phyloP scores from a whole-genome alignment of 2,888 invertebrate species.

The Lochmaea crataegi region DNA sequence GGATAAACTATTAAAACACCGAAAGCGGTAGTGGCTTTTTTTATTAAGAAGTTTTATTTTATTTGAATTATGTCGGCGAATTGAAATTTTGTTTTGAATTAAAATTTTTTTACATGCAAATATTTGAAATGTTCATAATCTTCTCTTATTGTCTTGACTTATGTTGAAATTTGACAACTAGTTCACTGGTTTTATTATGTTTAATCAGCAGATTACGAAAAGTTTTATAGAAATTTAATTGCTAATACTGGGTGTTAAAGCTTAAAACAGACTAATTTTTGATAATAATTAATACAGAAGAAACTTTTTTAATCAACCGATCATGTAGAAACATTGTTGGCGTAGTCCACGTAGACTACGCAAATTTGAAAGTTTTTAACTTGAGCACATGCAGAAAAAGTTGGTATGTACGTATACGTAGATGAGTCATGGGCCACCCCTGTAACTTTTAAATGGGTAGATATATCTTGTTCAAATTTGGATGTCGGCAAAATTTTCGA shows the following conservation, averaged over 20 bases:
- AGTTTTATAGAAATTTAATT: background rate
- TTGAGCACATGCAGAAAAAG: too few species aligned
- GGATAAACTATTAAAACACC: conserved; percentile 9
- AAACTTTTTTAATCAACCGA: too few species aligned
- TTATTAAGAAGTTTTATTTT: conserved; percentile 40
- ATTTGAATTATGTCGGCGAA: conserved; percentile 43
- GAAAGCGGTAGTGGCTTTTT: conserved; percentile 24
- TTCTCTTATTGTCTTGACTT: conserved; percentile 19
- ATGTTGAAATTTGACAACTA: conserved; percentile 16
- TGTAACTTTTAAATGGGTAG: too few species aligned
- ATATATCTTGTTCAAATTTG: too few species aligned
- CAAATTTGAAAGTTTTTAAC: too few species aligned
- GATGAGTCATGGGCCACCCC: too few species aligned
- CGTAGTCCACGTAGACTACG: too few species aligned
- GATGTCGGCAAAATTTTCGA: too few species aligned
- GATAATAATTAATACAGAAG: too few species aligned
- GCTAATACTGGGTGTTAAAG: background rate
- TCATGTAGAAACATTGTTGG: too few species aligned
- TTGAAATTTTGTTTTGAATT: conserved; percentile 39
- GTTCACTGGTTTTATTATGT: conserved; percentile 9
- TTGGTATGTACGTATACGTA: too few species aligned
- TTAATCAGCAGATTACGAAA: background rate
- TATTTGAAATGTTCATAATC: conserved; percentile 34
- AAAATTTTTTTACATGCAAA: conserved; percentile 37
- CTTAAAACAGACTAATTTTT: too few species aligned